These are phyloP conservation scores for Apoderus coryli DNA, from an alignment of 2,888 invertebrate species.

Conservation along the genomic window DNA sequence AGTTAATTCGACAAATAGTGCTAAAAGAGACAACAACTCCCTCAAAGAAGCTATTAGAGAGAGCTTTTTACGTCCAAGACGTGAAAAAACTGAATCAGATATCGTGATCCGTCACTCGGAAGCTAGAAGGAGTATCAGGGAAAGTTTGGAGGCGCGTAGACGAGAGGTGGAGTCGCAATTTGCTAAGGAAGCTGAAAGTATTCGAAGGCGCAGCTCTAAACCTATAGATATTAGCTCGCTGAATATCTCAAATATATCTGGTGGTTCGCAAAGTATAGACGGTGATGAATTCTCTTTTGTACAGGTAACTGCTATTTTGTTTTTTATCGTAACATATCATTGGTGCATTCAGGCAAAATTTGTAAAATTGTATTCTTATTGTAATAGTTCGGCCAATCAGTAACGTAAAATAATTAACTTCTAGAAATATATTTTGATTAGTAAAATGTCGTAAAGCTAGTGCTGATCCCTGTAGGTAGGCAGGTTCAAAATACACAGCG, in stretches of 20 bases:
- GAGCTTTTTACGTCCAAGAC: constrained; percentile 48
- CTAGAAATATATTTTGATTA: no score
- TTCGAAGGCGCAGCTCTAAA: constrained; percentile 35
- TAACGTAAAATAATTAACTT: no score
- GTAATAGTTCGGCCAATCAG: no score
- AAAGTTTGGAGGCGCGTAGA: constrained; percentile 34
- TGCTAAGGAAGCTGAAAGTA: constrained; percentile 31
- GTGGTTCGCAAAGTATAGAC: constrained; percentile 26
- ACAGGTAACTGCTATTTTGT: no score
- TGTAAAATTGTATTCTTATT: no score
- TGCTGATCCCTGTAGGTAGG: no score
- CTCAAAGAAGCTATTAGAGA: constrained; percentile 18
- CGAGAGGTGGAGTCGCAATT: constrained; percentile 34
- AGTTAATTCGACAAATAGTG: constrained; percentile 9
- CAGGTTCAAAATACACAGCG: no score
- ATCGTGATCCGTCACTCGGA: constrained; percentile 57
- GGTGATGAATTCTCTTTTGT: constrained; percentile 32
- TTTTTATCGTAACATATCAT: no score
- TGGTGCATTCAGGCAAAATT: no score
- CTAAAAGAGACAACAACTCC: constrained; percentile 12
- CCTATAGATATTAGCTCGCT: constrained; percentile 30
- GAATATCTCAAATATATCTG: constrained; percentile 22
- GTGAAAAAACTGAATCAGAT: constrained; percentile 83
- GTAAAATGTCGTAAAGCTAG: no score
- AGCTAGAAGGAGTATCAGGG: constrained; percentile 35